These are phyloP conservation scores for Tachina lurida DNA, from an alignment of 2,888 invertebrate genomes.

Conservation along the genomic window DNA sequence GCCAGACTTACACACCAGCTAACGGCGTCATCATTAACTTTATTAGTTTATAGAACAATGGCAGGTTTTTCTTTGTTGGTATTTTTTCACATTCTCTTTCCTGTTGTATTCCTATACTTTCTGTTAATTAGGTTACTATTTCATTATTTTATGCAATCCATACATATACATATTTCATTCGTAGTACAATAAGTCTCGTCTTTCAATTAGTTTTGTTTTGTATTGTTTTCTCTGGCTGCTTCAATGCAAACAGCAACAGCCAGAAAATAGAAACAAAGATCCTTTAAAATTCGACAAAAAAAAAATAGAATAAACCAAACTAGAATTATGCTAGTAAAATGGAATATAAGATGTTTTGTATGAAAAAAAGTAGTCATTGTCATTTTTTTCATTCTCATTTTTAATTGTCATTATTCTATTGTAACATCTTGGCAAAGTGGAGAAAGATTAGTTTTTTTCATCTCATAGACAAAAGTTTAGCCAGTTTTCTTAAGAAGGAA, in stretches of 20 bases:
- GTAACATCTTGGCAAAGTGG: background rate
- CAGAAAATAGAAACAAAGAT: background rate
- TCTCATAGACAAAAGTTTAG: constrained; percentile 32
- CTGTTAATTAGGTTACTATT: constrained; percentile 64
- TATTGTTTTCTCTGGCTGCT: constrained; percentile 32
- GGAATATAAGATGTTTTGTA: constrained; percentile 4
- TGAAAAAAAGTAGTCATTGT: constrained; percentile 33
- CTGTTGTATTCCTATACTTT: constrained; percentile 51
- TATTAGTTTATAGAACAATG: constrained; percentile 25
- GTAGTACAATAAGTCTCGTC: background rate
- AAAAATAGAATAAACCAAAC: background rate
- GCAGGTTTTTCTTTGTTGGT: background rate
- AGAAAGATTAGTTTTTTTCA: background rate
- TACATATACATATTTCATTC: background rate
- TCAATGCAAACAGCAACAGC: constrained; percentile 7
- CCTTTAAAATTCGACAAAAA: constrained; percentile 33
- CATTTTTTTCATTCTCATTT: background rate
- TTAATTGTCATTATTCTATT: constrained; percentile 24
- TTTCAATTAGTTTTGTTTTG: constrained; percentile 23
- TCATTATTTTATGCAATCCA: constrained; percentile 4
- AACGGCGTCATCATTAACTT: constrained; percentile 36
- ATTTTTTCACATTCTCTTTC: constrained; percentile 12
- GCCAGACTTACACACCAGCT: constrained; percentile 8
- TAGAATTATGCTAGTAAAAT: constrained; percentile 23
- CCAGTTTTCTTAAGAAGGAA: constrained; percentile 52